Base-by-base conservation (phyloP, 2,888 invertebrate genomes). In the Rhagium mordax region DNA sequence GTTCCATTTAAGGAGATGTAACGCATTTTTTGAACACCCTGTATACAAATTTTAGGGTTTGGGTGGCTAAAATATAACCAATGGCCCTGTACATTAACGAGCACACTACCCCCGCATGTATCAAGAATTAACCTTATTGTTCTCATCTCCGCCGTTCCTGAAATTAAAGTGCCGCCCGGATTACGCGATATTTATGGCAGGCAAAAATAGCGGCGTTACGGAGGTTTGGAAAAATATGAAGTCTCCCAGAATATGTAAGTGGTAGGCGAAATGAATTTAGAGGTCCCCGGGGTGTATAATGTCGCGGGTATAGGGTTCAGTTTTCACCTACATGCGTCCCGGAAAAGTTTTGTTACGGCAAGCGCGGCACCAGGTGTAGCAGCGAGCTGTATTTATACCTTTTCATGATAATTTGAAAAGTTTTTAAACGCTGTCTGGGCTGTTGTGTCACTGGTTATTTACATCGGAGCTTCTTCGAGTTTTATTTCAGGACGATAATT, bases 241-340 rank as follows among this genome's bases (percentile, higher is more conserved):
- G 47, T 27, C 53, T 59, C 59, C 71, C 65, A 27, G 51, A 65
- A 49, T 59, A 29, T 47, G 27, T 33, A 48, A 59, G 48, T 41
- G 65, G 61, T 29, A 64, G 29, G 64, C 24, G 20, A 66, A 71
- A 71, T 71, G 71, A 71, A 71, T 71, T 71, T 71, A 65, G 55
- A 20, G 66, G 48, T 53, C 71, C 59, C 71, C n/a, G 29, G 65
- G 10, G 65, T 27, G 20, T 64, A 27, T 61, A 53, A 53, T 20
- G 57, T 64, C 71, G 33, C 71, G 33, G 20, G 15, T n/a, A 10
- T n/a, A 8, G 8, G 29, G 55, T 33, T 27, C 53, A 8, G 15
- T 16, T 33, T 27, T 33, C 59, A 6, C 33, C 59, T 16, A 33
- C 18, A 16, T 16, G 59, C 24, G 48, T 48, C 20, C 53, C 53